Base-by-base conservation (phyloP, 2,888 invertebrate genomes). In the Hydropsyche betteni region DNA sequence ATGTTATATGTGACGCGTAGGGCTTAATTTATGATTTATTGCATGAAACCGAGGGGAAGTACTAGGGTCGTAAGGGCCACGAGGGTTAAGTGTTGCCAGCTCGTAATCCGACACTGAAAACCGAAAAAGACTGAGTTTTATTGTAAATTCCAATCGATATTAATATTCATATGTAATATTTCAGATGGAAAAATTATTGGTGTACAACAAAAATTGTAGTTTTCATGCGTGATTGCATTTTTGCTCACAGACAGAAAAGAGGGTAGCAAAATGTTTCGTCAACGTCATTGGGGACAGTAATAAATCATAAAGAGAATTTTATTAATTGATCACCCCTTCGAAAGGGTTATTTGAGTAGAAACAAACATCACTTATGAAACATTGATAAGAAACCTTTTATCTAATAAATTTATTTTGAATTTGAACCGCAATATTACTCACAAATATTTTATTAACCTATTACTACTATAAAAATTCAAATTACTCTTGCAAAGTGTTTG, bases 1-100 rank as follows among this genome's bases (percentile, higher is more conserved):
- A 79, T 77, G 75, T 79, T 77, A 76, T 78, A 75, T 69, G 71
- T 77, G 79, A 79, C 79, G 73, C 75, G 53, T 36, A 51, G 75
- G 74, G 78, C 76, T 77, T 79, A 76, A 69, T 77, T 75, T 75
- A 79, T 79, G 79, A 78, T 78, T 76, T 78, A 78, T 78, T 78
- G 69, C 78, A 52, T 36, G 61, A 52, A 24, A 14, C 55, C 53
- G 58, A 34, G 76, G 74, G 74, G 74, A 70, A 33, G 55, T 36
- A 53, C 14, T 1, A 34, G 70, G 70, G 70, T 70, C 33, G 53
- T 51, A 50, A 74, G 77, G 68, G 61, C 24, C 75, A 76, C 53
- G 64, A 78, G 78, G 78, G 78, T 78, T 78, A 78, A 76, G 71
- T 72, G 74, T 74, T 24, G 24, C 24, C 24, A 24, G 24, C 24